Evolutionary conservation across 2,797 vertebrate species (phyloP).

Genomic region (Borostomias antarcticus): DNA sequence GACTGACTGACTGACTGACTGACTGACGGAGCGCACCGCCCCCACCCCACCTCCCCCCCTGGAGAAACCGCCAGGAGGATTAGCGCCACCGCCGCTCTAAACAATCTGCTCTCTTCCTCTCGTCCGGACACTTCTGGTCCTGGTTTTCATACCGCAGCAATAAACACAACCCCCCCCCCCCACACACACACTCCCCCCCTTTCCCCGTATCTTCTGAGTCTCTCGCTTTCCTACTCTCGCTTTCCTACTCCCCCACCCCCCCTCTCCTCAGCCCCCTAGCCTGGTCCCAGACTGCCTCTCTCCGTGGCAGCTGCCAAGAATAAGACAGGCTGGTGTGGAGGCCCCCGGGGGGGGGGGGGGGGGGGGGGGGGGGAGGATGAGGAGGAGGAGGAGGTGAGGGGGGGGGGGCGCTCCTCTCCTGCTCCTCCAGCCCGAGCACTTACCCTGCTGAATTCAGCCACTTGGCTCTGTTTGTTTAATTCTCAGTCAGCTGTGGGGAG

Average conservation of each 20-base stretch:
- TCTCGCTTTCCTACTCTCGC: conserved; percentile 26
- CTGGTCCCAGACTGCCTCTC: conserved; percentile 55
- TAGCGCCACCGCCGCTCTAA: conserved; percentile 23
- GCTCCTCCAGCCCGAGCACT: conserved; percentile 65
- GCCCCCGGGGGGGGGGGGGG: conserved; percentile 61
- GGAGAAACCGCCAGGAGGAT: conserved; percentile 49
- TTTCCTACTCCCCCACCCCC: conserved; percentile 7
- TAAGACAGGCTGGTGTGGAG: conserved; percentile 74
- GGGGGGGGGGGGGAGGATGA: neutral
- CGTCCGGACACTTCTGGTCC: conserved; percentile 37
- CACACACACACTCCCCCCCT: conserved; percentile 20
- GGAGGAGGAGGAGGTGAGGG: conserved; percentile 48
- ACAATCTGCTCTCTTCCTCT: conserved; percentile 16
- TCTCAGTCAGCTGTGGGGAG: conserved; percentile 85
- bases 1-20: no score
- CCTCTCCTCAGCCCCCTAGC: conserved; percentile 28
- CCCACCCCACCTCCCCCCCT: conserved; percentile 9
- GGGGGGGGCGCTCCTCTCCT: conserved; percentile 17
- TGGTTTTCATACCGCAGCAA: conserved; percentile 59
- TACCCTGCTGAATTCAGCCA: conserved; percentile 71
- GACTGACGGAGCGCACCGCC: conserved; percentile 25
- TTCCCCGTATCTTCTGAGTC: conserved; percentile 16
- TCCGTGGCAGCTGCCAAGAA: conserved; percentile 75
- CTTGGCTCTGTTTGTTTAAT: conserved; percentile 85
- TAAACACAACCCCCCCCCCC: conserved; percentile 52